Percentiles rank a stretch among this genome's conserved stretches.
phyloP scores from a whole-genome alignment of 2,113 vertebrate species.

The Pyrgilauda ruficollis region DNA sequence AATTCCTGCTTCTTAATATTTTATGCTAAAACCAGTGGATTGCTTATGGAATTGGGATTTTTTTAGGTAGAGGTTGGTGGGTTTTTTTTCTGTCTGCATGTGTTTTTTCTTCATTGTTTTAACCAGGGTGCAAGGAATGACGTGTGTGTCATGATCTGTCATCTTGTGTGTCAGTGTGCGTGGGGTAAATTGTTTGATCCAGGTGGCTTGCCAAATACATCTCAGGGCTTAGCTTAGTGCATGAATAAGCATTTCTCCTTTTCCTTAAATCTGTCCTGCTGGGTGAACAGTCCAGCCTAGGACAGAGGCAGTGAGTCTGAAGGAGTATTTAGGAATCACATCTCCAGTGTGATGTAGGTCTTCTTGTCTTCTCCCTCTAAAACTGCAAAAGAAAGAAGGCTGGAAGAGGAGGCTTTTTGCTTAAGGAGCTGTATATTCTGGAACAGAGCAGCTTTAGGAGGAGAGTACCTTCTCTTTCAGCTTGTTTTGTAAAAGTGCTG shows the following conservation, averaged over 20 bases:
- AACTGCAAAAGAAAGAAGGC: not conserved
- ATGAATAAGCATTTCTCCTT: not conserved
- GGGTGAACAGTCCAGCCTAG: not conserved
- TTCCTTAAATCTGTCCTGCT: not conserved
- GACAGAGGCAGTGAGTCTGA: not conserved
- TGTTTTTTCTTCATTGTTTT: not conserved
- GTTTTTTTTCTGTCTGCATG: not conserved
- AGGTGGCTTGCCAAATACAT: not conserved
- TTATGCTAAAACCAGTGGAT: not conserved
- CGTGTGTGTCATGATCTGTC: fast-evolving
- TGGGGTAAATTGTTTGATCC: not conserved
- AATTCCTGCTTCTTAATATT: not conserved
- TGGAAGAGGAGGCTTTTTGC: not conserved
- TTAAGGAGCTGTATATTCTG: not conserved
- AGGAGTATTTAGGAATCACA: not conserved
- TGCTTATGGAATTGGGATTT: not conserved
- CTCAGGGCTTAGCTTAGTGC: not conserved
- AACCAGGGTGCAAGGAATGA: not conserved
- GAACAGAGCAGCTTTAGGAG: not conserved
- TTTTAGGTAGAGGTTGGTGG: not conserved
- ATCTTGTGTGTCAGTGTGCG: not conserved
- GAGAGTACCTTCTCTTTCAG: not conserved
- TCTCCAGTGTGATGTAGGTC: not conserved
- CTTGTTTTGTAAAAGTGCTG: not conserved
- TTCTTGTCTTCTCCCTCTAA: not conserved